Evolutionary conservation across 2,888 invertebrate species (phyloP), one percentile per base, ranked within the genome.

Genomic region (Trichogramma evanescens): DNA sequence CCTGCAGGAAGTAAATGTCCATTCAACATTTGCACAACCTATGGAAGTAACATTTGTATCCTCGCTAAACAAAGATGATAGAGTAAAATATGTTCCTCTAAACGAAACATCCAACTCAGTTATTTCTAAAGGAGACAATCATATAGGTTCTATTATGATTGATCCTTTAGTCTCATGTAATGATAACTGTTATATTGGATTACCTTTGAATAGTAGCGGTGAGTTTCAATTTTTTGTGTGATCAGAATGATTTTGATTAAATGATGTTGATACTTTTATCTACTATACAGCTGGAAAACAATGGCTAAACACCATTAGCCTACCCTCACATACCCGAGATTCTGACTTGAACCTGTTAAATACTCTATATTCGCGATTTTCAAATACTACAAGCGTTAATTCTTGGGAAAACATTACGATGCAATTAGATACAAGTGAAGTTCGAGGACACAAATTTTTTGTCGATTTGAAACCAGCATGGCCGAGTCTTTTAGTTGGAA

Each of bases 1-100:
- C 72, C 83, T 84, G 54, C 86, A 89, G 70, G 87, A 89, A 68
- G 80, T 96, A 63, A 85, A 87, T 73, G 84, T 95, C 65, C 87
- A 90, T 72, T 94, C 91, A 70, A 87, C 88, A 5, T 94, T 93
- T 80, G 80, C 86, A 66, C 85, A 88, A 70, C 83, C 86, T 55
- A 91, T 96, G 89, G 85, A 86, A 66, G 86, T 95, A 51, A 83
- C 84, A 58, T 78, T 82, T 65, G 83, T 91, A 49, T 77, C 83
- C 77, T 79, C 84, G 82, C 74, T 85, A 75, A 80, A 74, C 56
- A 74, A 73, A 58, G 77, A 77, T 64, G 70, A 72, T 54, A 71
- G 76, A 49, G 68, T 77, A 9, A 77, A 75, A 53, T 77, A 76
- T 61, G 72, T 77, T 62, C 76, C 77, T n/a, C 64, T 74, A 58